These are phyloP conservation scores for Drosophila saltans DNA, from an alignment of 1,140 invertebrate species.

Conservation along the genomic window DNA sequence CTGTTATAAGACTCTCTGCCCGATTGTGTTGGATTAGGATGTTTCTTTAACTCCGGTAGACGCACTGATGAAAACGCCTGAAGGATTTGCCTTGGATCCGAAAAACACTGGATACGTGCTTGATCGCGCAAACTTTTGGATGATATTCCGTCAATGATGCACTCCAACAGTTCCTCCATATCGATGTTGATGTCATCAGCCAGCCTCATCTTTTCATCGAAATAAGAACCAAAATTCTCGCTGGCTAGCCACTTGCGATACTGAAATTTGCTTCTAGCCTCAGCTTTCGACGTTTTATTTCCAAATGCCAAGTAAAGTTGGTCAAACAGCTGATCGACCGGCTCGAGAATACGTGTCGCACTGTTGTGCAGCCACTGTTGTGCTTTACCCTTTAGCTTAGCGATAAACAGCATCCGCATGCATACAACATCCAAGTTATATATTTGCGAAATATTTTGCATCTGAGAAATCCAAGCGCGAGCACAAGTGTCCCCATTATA, in stretches of 20 bases:
- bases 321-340: too few species aligned
- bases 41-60: background rate
- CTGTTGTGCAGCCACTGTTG: too few species aligned
- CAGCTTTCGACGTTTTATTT: too few species aligned
- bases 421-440: background rate
- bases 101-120: slow-evolving; percentile 12
- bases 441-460: background rate
- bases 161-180: slow-evolving; percentile 3
- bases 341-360: too few species aligned
- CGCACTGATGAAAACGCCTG: slow-evolving; percentile 6
- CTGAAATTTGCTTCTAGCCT: too few species aligned
- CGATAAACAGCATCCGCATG: background rate
- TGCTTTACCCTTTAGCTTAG: too few species aligned
- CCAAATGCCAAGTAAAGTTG: too few species aligned
- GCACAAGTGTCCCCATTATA: background rate
- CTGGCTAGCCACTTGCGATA: background rate
- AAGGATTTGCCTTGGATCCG: background rate
- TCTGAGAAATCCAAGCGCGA: background rate
- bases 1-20: background rate
- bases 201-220: slow-evolving; percentile 9
- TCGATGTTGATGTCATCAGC: slow-evolving; percentile 4
- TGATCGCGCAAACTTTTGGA: background rate
- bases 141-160: background rate
- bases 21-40: background rate
- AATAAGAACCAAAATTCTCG: background rate